Base-by-base conservation (phyloP, 2,113 vertebrate genomes). In the Pionites leucogaster region DNA sequence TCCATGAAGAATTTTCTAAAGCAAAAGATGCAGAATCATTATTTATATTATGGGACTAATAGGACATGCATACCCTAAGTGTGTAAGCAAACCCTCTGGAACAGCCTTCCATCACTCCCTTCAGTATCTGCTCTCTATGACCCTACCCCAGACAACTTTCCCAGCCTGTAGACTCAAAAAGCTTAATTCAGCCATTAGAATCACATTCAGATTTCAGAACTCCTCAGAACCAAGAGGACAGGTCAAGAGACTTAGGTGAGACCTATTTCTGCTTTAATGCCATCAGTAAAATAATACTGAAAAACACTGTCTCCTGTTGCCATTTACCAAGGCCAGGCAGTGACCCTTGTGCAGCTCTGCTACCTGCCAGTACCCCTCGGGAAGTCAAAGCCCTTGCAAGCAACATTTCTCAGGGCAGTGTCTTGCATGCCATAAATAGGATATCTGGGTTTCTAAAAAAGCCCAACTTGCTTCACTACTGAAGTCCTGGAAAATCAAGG, bases 401-500 rank as follows among this genome's bases (percentile, higher is more conserved):
- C 52, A 78, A 1, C 2, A 0, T n/a, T 93, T 76, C 44, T 81
- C 42, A 79, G 39, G 24, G 59, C 22, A 68, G 14, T 27, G 52
- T 53, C 37, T 55, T 78, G 6, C n/a, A 53, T 59, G 15, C 67
- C 86, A 82, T 76, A 88, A 86, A 71, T 37, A 79, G 52, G 22
- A 33, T 71, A 78, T 41, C 47, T 84, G 52, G 9, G 4, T 33
- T 88, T 77, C 50, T 60, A 15, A 78, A 90, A 94, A 39, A 1
- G 0, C 31, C 27, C 15, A 64, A 17, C 13, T 91, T 86, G 46
- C 39, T 29, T 94, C 52, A 55, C 55, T 70, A 28, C 27, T 14
- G 14, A 90, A 92, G 70, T n/a, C 63, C 41, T 77, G 59, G 49
- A 92, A 93, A 95, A 94, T 62, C 69, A 69, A 90, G 57, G 57